Evolutionary conservation across 1,140 invertebrate genomes (phyloP).

Genomic region (Delia radicum): DNA sequence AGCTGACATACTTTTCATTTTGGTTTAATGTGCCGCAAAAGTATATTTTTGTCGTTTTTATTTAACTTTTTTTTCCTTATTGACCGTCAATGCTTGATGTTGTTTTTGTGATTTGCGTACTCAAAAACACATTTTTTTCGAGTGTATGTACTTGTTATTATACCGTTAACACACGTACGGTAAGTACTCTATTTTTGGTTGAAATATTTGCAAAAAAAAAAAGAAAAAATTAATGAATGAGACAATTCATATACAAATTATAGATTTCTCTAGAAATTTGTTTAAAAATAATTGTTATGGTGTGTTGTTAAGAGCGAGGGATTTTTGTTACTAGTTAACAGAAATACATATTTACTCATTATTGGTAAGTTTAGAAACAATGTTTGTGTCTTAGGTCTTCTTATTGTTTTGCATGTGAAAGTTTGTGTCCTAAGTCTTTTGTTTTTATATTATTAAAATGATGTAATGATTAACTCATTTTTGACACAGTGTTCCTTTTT

Average conservation of each 20-base stretch:
- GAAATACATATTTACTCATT: background rate
- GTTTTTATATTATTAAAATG: too few relatives aligned
- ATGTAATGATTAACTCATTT: too few relatives aligned
- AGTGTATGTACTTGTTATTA: too few relatives aligned
- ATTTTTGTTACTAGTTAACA: too few relatives aligned
- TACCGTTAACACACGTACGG: slow-evolving; percentile 6
- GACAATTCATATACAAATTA: background rate
- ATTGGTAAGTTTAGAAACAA: background rate
- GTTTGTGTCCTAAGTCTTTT: background rate
- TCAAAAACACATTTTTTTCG: too few relatives aligned
- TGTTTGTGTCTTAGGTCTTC: background rate
- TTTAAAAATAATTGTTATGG: background rate
- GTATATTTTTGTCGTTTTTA: background rate
- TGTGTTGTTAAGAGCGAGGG: background rate
- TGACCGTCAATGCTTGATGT: background rate
- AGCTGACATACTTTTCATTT: slow-evolving; percentile 7
- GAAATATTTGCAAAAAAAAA: background rate
- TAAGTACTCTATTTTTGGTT: background rate
- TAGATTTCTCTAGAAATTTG: background rate
- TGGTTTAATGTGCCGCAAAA: slow-evolving; percentile 6
- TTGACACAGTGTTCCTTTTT: too few relatives aligned
- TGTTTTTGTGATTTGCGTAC: background rate
- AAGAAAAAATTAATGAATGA: background rate
- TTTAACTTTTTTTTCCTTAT: background rate
- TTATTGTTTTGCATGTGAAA: background rate